These are phyloP conservation scores for Erpornis zantholeuca DNA, from an alignment of 2,113 vertebrate genomes.

Conservation along the genomic window DNA sequence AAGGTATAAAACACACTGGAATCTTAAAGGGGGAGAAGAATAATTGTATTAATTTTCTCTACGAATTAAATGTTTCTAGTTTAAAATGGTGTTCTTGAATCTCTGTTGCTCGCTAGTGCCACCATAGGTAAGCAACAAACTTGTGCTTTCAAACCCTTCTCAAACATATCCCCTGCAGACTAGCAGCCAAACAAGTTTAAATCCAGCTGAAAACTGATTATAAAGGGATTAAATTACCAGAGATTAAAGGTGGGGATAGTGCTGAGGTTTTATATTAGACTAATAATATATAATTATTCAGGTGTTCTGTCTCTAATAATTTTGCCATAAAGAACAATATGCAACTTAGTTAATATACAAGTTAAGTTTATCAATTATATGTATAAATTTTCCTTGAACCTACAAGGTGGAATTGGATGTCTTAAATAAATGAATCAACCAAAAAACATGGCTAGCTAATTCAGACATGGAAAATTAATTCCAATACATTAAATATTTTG, in stretches of 20 bases:
- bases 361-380: not conserved
- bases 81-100: not conserved
- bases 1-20: not conserved
- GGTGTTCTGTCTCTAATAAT: not conserved
- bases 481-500: not conserved
- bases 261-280: not conserved
- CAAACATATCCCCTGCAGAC: not conserved
- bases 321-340: not conserved
- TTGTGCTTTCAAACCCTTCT: not conserved
- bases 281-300: not conserved
- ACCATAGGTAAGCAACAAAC: constrained; percentile 2
- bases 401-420: not conserved
- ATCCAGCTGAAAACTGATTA: not conserved
- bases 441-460: not conserved
- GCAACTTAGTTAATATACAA: not conserved
- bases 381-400: not conserved
- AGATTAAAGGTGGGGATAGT: not conserved
- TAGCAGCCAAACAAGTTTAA: not conserved
- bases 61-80: not conserved
- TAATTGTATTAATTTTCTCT: not conserved
- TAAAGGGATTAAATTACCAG: not conserved
- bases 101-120: constrained; percentile 38
- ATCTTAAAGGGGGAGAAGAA: not conserved
- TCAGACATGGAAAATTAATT: not conserved
- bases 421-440: not conserved